phyloP scores from a whole-genome alignment of 2,113 vertebrate species.

The Myrmophylax atrothorax region DNA sequence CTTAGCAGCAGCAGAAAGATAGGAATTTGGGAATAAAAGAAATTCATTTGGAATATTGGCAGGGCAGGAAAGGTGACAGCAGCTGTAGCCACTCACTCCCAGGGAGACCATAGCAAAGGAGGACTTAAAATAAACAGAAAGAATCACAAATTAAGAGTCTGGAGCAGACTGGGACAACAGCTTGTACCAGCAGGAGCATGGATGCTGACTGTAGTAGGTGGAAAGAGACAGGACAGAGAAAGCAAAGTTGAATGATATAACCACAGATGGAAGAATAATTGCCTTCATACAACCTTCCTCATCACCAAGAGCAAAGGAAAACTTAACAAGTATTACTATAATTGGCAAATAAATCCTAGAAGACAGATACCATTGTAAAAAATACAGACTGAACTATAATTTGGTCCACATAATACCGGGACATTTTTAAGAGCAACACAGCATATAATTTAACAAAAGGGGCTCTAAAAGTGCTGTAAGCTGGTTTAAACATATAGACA shows the following conservation, averaged over 20 bases:
- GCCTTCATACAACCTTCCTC: neutral
- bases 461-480: neutral
- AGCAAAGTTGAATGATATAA: neutral
- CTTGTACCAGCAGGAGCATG: conserved; percentile 46
- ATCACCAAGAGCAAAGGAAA: neutral
- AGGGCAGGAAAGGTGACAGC: neutral
- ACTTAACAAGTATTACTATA: neutral
- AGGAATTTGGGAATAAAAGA: neutral
- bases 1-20: neutral
- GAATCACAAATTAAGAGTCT: neutral
- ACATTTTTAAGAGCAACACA: neutral
- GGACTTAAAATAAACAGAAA: neutral
- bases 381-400: neutral
- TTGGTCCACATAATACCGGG: neutral
- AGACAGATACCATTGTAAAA: neutral
- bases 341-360: neutral
- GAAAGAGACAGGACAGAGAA: neutral
- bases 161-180: conserved; percentile 50
- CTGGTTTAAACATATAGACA: neutral
- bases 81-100: neutral
- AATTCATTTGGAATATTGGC: neutral
- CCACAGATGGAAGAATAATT: neutral
- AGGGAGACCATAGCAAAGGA: neutral
- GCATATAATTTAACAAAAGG: neutral
- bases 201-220: neutral